A percentile compares a stretch with the other conserved stretches of the same genome.
Evolutionary conservation across 2,113 vertebrate species (phyloP).

Genomic region (Protomyctophum bolini): DNA sequence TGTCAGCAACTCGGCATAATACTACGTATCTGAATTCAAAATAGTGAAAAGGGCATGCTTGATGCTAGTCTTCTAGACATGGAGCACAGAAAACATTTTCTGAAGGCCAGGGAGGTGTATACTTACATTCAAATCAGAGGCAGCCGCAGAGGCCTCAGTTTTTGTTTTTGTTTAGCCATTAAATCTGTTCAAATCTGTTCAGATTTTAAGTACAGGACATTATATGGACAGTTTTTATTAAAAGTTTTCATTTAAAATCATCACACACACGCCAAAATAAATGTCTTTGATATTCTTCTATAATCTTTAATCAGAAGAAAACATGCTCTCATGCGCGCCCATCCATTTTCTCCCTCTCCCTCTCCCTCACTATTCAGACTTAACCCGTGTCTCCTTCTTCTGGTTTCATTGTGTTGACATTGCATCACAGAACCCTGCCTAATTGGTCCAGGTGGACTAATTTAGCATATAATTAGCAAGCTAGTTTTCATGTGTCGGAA

Average conservation of each 20-base stretch:
- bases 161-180: conserved; percentile 79
- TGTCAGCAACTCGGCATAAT: too few species aligned
- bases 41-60: conserved; percentile 5
- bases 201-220: conserved; percentile 79
- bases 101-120: conserved; percentile 12
- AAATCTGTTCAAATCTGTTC: conserved; percentile 72
- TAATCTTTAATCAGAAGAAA: conserved; percentile 81
- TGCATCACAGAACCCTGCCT: conserved; percentile 75
- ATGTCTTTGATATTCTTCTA: conserved; percentile 77
- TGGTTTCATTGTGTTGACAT: conserved; percentile 83
- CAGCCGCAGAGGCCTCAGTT: conserved; percentile 74
- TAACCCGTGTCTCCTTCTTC: conserved; percentile 69
- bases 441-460: conserved; percentile 87
- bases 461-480: conserved; percentile 80
- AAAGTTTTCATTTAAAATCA: conserved; percentile 81
- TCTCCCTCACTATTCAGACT: conserved; percentile 64
- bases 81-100: not conserved
- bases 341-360: conserved; percentile 48
- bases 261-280: conserved; percentile 74
- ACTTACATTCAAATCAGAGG: conserved; percentile 64
- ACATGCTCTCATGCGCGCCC: conserved; percentile 67
- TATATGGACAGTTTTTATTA: conserved; percentile 71
- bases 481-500: conserved; percentile 70
- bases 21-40: conserved; percentile 31
- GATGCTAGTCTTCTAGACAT: not conserved